Evolutionary conservation across 2,797 vertebrate species (phyloP).

Genomic region (Lithobates sylvaticus): DNA sequence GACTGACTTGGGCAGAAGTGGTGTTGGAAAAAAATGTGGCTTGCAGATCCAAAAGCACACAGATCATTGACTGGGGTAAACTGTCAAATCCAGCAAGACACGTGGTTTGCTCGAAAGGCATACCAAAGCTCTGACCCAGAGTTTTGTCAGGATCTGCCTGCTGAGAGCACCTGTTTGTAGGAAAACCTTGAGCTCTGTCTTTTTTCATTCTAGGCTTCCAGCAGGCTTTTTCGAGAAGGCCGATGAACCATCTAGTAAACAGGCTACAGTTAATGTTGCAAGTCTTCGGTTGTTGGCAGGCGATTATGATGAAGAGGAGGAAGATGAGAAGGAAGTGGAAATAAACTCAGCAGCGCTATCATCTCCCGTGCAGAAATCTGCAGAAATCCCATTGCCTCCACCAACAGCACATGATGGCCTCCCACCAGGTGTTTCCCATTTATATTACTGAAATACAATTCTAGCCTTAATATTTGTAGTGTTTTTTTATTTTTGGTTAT

Average conservation of each 20-base stretch:
- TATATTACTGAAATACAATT: background rate
- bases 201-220: constrained; percentile 67
- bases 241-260: constrained; percentile 46
- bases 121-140: too few species aligned
- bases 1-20: too few species aligned
- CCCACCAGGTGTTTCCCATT: constrained; percentile 68
- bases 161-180: too few species aligned
- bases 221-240: constrained; percentile 74
- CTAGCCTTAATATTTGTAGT: too few species aligned
- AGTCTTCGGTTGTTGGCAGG: constrained; percentile 80
- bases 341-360: constrained; percentile 49
- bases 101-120: background rate
- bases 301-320: constrained; percentile 73
- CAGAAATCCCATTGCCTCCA: constrained; percentile 67
- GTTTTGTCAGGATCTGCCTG: too few species aligned
- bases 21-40: too few species aligned
- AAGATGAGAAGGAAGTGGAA: constrained; percentile 65
- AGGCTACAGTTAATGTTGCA: constrained; percentile 64
- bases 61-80: too few species aligned
- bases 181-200: background rate
- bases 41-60: too few species aligned
- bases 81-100: too few species aligned
- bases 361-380: constrained; percentile 50
- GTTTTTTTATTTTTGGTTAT: too few species aligned
- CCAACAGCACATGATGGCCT: constrained; percentile 66